Percentiles rank a stretch among this genome's conserved stretches.
Conservation (phyloP, 2,797 vertebrate species). For the Gymnothorax javanicus region DNA sequence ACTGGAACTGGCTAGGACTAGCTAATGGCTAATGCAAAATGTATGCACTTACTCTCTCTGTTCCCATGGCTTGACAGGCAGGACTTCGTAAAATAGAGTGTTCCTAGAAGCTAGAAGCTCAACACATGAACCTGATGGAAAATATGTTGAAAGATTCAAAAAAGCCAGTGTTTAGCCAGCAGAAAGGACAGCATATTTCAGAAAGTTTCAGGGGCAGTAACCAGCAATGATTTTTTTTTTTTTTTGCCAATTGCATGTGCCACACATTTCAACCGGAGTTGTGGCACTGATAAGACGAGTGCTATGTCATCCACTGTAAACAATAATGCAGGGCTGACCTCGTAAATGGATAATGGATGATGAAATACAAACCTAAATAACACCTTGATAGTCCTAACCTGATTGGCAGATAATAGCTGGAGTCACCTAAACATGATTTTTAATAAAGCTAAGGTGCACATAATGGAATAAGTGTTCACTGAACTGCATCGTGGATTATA, state of each 20-base stretch:
- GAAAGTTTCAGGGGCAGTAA: neutral
- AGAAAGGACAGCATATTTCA: neutral
- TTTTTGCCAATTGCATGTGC: neutral
- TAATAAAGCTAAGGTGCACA: too few species aligned
- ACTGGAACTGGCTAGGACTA: neutral
- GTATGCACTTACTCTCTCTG: neutral
- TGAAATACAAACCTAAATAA: neutral
- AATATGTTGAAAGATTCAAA: neutral
- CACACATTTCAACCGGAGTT: neutral
- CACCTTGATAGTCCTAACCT: neutral
- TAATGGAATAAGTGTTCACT: too few species aligned
- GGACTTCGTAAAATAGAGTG: neutral
- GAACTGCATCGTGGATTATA: too few species aligned
- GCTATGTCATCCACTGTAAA: neutral
- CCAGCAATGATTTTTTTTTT: neutral
- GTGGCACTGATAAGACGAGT: neutral
- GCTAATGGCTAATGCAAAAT: neutral
- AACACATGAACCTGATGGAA: neutral
- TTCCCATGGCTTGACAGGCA: neutral
- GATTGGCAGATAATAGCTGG: neutral
- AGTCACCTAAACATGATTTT: too few species aligned
- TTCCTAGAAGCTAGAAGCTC: neutral
- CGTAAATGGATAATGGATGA: neutral
- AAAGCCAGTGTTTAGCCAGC: neutral
- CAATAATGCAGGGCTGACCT: neutral